These are phyloP conservation scores for Equus przewalskii DNA, from an alignment of 2,113 vertebrate species.

Conservation along the genomic window DNA sequence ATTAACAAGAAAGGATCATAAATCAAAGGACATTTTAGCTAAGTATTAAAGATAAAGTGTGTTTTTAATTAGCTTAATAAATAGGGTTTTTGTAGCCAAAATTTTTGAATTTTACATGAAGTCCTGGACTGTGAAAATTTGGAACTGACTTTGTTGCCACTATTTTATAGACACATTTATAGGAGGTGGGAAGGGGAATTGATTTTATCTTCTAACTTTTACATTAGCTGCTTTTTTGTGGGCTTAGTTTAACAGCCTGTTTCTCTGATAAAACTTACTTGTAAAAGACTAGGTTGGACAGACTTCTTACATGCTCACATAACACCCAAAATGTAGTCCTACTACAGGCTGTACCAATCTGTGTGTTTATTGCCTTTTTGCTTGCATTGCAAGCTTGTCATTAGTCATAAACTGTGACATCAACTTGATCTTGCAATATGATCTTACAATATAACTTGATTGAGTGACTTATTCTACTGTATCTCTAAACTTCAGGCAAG, in stretches of 20 bases:
- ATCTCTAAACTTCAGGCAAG: neutral
- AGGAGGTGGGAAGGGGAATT: neutral
- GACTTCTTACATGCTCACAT: neutral
- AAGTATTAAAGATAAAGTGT: slow-evolving; percentile 29
- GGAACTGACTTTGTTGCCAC: neutral
- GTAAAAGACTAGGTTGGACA: neutral
- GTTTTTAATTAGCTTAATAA: slow-evolving; percentile 62
- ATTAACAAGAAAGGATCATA: slow-evolving; percentile 33
- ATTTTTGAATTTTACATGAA: neutral
- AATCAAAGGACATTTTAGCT: slow-evolving; percentile 48
- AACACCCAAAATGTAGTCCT: neutral
- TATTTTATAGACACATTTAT: neutral
- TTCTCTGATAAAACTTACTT: neutral
- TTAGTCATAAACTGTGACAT: neutral
- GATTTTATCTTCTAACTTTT: neutral
- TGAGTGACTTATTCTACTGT: neutral
- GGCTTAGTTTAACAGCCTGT: neutral
- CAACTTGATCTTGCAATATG: neutral
- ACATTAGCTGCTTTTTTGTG: neutral
- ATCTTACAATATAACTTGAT: no score
- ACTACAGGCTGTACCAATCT: neutral
- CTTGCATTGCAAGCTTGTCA: neutral
- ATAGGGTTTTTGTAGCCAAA: neutral
- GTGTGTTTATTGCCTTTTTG: neutral
- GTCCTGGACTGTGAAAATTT: neutral